Conservation (phyloP, 2,888 invertebrate genomes). For the Didymodactylos carnosus region DNA sequence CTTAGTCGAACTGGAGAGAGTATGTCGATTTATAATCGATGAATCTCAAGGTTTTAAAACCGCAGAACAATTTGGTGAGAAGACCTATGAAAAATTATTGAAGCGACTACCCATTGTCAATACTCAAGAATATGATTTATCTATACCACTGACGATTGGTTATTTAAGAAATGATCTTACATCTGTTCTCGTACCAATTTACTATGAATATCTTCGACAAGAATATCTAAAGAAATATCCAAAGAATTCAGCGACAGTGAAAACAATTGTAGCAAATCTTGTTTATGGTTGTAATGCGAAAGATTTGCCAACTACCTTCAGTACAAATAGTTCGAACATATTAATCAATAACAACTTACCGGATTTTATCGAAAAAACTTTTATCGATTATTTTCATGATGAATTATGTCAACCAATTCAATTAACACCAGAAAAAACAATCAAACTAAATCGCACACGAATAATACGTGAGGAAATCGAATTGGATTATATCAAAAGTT, state of each 20-base stretch:
- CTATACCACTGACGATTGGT: neutral
- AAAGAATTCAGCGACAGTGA: neutral
- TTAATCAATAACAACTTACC: neutral
- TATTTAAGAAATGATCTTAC: conserved; percentile 4
- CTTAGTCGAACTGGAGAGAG: neutral
- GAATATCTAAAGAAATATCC: neutral
- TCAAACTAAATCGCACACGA: neutral
- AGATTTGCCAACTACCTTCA: neutral
- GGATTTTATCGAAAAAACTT: conserved; percentile 4
- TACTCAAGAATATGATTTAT: neutral
- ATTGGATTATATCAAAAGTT: neutral
- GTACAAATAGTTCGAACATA: neutral
- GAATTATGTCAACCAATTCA: neutral
- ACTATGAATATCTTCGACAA: neutral
- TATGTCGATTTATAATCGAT: neutral
- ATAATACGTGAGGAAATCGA: neutral
- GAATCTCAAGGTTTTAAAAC: conserved; percentile 5
- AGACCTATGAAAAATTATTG: neutral
- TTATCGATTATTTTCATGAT: conserved; percentile 8
- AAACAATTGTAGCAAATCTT: neutral
- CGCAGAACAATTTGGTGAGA: conserved; percentile 1
- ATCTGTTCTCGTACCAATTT: neutral
- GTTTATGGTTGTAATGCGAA: neutral
- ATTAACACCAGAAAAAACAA: conserved; percentile 1
- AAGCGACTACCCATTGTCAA: neutral